A percentile compares a stretch with the other conserved stretches of the same genome.
These are phyloP conservation scores for Drosophila anomelani DNA, from an alignment of 2,888 invertebrate genomes.

Conservation along the genomic window DNA sequence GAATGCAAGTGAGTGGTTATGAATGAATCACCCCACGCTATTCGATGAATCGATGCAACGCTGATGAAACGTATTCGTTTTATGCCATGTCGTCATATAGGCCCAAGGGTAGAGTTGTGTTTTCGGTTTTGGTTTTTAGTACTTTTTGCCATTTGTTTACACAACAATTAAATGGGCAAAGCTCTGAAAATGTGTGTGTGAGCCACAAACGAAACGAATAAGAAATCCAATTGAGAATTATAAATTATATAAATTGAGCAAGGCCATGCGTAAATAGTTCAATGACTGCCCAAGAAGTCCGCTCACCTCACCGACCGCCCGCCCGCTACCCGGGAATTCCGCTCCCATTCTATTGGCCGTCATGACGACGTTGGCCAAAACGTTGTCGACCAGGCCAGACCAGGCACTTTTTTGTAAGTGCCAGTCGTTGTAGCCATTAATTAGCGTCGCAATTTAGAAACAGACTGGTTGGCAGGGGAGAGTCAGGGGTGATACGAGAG, in stretches of 20 bases:
- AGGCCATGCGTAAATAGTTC: constrained; percentile 76
- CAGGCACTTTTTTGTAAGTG: constrained; percentile 37
- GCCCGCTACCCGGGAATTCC: constrained; percentile 12
- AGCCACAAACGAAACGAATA: constrained; percentile 15
- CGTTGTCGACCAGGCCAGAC: constrained; percentile 20
- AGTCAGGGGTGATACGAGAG: not conserved
- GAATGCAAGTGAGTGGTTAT: constrained; percentile 27
- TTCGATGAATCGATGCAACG: constrained; percentile 42
- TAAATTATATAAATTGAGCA: constrained; percentile 52
- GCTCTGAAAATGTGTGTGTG: constrained; percentile 19
- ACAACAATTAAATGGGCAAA: constrained; percentile 59
- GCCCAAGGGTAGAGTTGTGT: constrained; percentile 26
- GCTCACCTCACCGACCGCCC: constrained; percentile 27
- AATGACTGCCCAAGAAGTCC: constrained; percentile 66
- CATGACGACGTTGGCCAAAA: constrained; percentile 52
- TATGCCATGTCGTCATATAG: constrained; percentile 33
- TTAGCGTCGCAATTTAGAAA: constrained; percentile 40
- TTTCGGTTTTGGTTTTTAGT: constrained; percentile 7
- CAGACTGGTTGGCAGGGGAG: constrained; percentile 9
- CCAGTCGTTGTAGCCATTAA: constrained; percentile 44
- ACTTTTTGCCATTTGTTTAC: constrained; percentile 56
- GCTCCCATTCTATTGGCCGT: constrained; percentile 32
- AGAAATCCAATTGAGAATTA: constrained; percentile 40
- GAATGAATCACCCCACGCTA: constrained; percentile 41
- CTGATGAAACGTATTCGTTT: constrained; percentile 18